Evolutionary conservation across 2,797 vertebrate genomes (phyloP).

Genomic region (Acridotheres tristis): DNA sequence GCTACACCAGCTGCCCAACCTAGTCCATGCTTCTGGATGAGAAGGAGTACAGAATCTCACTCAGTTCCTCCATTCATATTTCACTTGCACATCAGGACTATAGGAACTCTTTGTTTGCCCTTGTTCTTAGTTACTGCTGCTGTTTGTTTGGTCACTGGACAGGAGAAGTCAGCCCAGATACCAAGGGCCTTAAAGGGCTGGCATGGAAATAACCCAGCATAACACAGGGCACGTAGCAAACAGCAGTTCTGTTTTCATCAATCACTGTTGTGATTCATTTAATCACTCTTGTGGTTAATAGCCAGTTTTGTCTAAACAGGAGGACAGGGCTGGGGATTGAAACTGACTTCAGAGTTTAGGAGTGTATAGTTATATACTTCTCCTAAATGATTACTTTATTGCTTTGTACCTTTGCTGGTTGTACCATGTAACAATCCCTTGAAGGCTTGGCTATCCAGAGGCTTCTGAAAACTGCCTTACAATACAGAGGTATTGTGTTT

Average conservation of each 20-base stretch:
- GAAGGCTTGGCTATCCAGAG: not conserved
- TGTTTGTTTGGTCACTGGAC: not conserved
- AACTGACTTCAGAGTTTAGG: not conserved
- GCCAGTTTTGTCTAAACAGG: not conserved
- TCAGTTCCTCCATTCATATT: not conserved
- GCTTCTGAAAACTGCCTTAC: not conserved
- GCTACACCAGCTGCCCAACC: not conserved
- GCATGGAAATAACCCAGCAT: not conserved
- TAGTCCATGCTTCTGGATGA: not conserved
- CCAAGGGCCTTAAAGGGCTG: not conserved
- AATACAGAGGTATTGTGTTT: not conserved
- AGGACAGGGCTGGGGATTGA: not conserved
- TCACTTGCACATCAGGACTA: not conserved
- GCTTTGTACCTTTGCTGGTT: not conserved
- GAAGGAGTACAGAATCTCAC: not conserved
- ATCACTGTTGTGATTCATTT: not conserved
- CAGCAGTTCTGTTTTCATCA: not conserved
- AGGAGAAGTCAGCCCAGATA: not conserved
- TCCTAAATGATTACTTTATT: not conserved
- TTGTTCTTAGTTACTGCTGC: not conserved
- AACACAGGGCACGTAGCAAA: not conserved
- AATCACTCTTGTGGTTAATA: not conserved
- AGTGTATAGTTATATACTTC: not conserved
- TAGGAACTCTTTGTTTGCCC: not conserved
- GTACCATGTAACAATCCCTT: not conserved